Percentiles rank a stretch among this genome's conserved stretches.
These are phyloP conservation scores for Carapus acus DNA, from an alignment of 2,797 vertebrate genomes.

Conservation along the genomic window DNA sequence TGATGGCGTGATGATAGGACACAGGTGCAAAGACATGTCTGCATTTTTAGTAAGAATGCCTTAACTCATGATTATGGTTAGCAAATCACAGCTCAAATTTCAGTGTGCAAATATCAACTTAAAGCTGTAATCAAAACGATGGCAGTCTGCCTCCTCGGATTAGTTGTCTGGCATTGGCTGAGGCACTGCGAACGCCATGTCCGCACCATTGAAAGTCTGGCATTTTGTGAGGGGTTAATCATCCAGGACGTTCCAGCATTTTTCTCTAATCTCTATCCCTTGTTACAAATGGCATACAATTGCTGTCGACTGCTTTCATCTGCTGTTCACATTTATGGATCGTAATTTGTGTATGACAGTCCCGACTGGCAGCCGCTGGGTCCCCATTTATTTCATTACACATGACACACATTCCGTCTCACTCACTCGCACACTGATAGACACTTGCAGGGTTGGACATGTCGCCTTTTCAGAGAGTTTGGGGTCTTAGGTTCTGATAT, in stretches of 20 bases:
- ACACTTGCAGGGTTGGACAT: too few relatives aligned
- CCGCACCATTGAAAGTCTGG: too few relatives aligned
- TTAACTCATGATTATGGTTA: conserved; percentile 2
- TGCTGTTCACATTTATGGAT: background rate
- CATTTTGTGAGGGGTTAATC: too few relatives aligned
- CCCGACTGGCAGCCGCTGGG: background rate
- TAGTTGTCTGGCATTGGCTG: conserved; percentile 6
- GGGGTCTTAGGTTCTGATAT: too few relatives aligned
- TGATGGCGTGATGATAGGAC: background rate
- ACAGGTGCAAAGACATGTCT: conserved; percentile 26
- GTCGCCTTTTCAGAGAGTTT: too few relatives aligned
- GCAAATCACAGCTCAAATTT: conserved; percentile 5
- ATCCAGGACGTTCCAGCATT: too few relatives aligned
- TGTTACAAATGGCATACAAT: too few relatives aligned
- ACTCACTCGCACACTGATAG: too few relatives aligned
- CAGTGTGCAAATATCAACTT: conserved; percentile 34
- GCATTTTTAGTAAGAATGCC: conserved; percentile 14
- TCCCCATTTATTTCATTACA: background rate
- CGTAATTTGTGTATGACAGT: background rate
- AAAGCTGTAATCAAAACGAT: conserved; percentile 40
- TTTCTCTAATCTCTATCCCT: too few relatives aligned
- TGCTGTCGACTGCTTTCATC: background rate
- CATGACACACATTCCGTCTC: too few relatives aligned
- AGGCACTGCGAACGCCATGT: conserved; percentile 16
- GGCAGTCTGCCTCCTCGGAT: conserved; percentile 6